Conservation (phyloP, 35 echinoderm and acorn worm species). For the Anneissia japonica region DNA sequence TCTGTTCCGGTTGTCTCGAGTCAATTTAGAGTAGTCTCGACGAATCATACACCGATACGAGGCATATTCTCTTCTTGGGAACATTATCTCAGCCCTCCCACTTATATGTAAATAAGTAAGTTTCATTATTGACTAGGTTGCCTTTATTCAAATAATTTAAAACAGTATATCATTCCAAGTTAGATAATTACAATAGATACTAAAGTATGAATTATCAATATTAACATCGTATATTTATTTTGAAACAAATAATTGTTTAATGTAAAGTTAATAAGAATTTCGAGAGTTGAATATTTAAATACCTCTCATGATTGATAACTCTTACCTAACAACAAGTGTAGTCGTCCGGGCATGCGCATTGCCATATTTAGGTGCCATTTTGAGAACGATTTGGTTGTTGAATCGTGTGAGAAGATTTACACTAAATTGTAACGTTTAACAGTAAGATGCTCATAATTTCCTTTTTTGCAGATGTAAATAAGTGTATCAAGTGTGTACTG, state of each 20-base stretch:
- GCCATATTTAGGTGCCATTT: background rate
- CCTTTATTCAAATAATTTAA: too few relatives aligned
- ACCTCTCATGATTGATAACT: background rate
- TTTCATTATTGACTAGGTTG: background rate
- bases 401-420: background rate
- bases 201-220: too few relatives aligned
- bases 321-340: background rate
- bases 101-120: background rate
- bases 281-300: too few relatives aligned
- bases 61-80: background rate
- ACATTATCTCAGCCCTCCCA: background rate
- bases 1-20: background rate
- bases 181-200: too few relatives aligned
- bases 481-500: background rate
- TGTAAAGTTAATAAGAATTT: too few relatives aligned
- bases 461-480: background rate
- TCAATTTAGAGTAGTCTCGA: background rate
- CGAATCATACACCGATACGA: background rate
- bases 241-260: too few relatives aligned
- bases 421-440: background rate
- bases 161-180: too few relatives aligned
- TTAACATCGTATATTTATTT: too few relatives aligned
- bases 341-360: background rate
- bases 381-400: background rate
- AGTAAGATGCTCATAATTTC: background rate